A percentile compares a stretch with the other conserved stretches of the same genome.
Conservation (phyloP, 2,113 vertebrate genomes). For the Chamaetylas fuelleborni region DNA sequence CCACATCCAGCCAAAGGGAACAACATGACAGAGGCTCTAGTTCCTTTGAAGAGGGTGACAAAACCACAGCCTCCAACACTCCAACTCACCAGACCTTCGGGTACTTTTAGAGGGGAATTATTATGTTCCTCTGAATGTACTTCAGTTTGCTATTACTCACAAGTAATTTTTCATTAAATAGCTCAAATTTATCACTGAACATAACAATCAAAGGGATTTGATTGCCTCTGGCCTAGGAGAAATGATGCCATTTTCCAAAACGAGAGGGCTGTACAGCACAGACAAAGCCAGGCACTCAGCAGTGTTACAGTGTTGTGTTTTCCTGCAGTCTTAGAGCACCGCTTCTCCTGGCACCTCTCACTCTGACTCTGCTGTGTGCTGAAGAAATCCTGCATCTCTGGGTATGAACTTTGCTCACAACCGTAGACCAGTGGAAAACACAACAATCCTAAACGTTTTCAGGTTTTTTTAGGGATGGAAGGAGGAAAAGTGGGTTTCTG, state of each 20-base stretch:
- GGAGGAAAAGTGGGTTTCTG: neutral
- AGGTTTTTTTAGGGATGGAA: neutral
- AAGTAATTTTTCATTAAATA: neutral
- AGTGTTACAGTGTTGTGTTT: neutral
- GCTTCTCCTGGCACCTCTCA: neutral
- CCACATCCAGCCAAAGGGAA: rapidly evolving
- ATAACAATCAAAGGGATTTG: neutral
- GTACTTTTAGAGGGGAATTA: neutral
- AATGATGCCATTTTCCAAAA: neutral
- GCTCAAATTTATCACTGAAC: neutral
- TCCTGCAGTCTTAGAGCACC: neutral
- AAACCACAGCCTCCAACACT: neutral
- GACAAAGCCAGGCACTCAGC: neutral
- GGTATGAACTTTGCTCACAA: neutral
- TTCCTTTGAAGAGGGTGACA: neutral
- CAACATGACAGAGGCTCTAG: neutral
- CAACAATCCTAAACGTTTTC: neutral
- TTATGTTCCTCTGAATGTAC: neutral
- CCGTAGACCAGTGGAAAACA: neutral
- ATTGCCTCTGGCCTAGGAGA: neutral
- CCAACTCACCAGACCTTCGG: neutral
- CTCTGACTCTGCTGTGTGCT: neutral
- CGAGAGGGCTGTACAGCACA: neutral
- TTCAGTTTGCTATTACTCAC: neutral
- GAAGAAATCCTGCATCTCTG: neutral